Evolutionary conservation across 2,113 vertebrate genomes (phyloP).

Genomic region (Hypomesus transpacificus): DNA sequence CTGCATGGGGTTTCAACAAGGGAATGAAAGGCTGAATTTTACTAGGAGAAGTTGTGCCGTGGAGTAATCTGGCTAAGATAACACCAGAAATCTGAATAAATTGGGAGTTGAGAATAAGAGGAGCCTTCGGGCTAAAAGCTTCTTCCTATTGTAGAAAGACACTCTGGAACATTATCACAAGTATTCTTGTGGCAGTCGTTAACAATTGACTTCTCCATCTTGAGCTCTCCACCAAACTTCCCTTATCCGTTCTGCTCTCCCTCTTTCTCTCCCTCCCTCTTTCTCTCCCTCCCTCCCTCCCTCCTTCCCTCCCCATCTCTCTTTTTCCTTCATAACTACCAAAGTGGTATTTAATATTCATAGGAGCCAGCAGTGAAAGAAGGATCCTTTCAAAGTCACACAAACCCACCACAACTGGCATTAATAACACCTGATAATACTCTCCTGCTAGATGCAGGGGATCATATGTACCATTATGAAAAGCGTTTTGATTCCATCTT

Average conservation of each 20-base stretch:
- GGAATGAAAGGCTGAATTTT: conserved; percentile 17
- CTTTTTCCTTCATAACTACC: conserved; percentile 26
- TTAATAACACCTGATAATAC: conserved; percentile 48
- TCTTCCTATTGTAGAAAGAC: conserved; percentile 53
- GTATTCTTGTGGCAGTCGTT: conserved; percentile 66
- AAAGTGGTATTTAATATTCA: conserved; percentile 57
- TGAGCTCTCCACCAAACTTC: conserved; percentile 37
- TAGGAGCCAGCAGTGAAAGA: conserved; percentile 46
- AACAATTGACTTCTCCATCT: conserved; percentile 60
- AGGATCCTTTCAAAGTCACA: conserved; percentile 49
- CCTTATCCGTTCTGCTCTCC: conserved; percentile 4
- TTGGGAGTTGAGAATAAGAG: conserved; percentile 49
- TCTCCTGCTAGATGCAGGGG: conserved; percentile 53
- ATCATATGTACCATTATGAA: conserved; percentile 57
- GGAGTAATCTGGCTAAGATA: conserved; percentile 43
- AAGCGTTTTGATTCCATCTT: conserved; percentile 65
- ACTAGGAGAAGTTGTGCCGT: conserved; percentile 40
- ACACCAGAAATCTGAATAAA: conserved; percentile 58
- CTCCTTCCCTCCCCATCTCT: neutral
- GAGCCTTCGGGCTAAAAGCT: conserved; percentile 44
- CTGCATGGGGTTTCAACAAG: conserved; percentile 7
- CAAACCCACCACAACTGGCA: conserved; percentile 28
- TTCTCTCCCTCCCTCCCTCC: neutral
- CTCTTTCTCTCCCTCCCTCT: conserved; percentile 14
- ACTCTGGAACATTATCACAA: conserved; percentile 64